Conservation (phyloP, 2,113 vertebrate species). For the Menura novaehollandiae region DNA sequence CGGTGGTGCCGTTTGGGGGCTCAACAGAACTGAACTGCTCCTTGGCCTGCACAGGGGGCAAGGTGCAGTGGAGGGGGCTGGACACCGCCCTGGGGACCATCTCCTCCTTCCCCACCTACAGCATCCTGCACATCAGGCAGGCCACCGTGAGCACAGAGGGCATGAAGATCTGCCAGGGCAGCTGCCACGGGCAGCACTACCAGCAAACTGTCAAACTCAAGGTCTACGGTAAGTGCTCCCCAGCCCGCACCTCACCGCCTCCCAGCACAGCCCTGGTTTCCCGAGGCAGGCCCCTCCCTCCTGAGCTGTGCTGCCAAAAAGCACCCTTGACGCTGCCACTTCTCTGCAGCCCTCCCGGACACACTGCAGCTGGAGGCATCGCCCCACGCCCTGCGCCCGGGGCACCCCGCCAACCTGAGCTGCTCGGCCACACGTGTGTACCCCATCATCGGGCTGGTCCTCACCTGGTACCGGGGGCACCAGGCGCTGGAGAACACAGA, state of each 20-base stretch:
- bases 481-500: neutral
- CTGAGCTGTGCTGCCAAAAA: neutral
- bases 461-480: slow-evolving; percentile 53
- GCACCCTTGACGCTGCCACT: accelerated
- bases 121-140: slow-evolving; percentile 33
- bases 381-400: neutral
- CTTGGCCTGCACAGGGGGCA: neutral
- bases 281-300: accelerated
- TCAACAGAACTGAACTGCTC: slow-evolving; percentile 60
- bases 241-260: accelerated
- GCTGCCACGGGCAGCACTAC: neutral
- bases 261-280: neutral
- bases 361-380: slow-evolving; percentile 8
- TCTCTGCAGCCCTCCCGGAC: slow-evolving; percentile 67
- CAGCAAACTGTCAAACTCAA: neutral
- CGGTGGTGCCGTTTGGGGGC: slow-evolving; percentile 21
- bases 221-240: slow-evolving; percentile 59
- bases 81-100: slow-evolving; percentile 63
- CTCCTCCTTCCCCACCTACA: slow-evolving; percentile 9
- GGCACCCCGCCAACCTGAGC: neutral
- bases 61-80: slow-evolving; percentile 69
- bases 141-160: neutral
- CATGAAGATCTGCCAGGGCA: slow-evolving; percentile 51
- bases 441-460: accelerated
- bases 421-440: slow-evolving; percentile 9